phyloP scores from a whole-genome alignment of 2,797 vertebrate genomes.

The Todus mexicanus region DNA sequence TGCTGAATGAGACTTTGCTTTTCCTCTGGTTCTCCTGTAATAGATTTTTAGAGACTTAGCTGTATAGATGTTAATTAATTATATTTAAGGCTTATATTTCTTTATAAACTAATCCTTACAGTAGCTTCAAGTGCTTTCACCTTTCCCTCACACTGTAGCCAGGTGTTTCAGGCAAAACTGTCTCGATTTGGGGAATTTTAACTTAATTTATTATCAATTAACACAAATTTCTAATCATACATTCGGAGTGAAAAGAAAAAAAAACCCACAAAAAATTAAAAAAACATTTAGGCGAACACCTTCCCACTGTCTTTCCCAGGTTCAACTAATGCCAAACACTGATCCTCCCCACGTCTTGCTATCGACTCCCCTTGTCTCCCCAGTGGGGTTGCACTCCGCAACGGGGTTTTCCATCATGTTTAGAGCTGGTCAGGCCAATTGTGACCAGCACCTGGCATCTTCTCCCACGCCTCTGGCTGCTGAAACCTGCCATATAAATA shows the following conservation, averaged over 20 bases:
- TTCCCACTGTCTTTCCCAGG: background rate
- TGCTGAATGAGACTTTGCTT: background rate
- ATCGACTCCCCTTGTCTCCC: background rate
- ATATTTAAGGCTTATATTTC: slow-evolving; percentile 21
- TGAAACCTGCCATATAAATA: background rate
- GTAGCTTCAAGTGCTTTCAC: slow-evolving; percentile 38
- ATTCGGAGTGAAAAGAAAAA: background rate
- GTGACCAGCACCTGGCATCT: background rate
- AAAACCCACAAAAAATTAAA: background rate
- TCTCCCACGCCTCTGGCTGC: background rate
- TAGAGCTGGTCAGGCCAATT: background rate
- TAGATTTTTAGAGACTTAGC: background rate
- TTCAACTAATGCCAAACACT: background rate
- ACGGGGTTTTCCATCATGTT: background rate
- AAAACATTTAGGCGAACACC: background rate
- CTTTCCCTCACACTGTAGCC: background rate
- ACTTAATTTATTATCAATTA: background rate
- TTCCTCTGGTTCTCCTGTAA: background rate
- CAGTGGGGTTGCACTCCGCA: rapidly evolving
- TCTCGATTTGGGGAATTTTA: background rate
- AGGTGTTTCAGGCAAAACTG: background rate
- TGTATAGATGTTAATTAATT: slow-evolving; percentile 13
- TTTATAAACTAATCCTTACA: slow-evolving; percentile 45
- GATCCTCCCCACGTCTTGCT: background rate
- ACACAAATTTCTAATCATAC: background rate